Evolutionary conservation across 2,113 vertebrate species (phyloP).

Genomic region (Engraulis encrasicolus): DNA sequence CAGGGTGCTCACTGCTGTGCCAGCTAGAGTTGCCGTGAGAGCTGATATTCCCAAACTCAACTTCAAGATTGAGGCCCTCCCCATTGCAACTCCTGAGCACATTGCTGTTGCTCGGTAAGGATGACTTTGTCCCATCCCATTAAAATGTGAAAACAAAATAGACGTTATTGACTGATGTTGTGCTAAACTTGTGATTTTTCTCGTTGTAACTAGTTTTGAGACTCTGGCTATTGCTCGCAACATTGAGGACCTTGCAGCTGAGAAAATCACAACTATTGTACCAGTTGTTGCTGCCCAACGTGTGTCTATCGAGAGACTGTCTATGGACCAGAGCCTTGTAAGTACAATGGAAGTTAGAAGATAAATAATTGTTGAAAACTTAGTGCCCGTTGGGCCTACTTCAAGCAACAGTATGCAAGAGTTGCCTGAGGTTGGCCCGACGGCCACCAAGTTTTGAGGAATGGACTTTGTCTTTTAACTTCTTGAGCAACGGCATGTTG

Average conservation of each 20-base stretch:
- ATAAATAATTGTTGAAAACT: neutral
- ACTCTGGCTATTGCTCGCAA: slow-evolving; percentile 79
- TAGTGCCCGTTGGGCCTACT: too few species aligned
- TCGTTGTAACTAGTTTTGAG: slow-evolving; percentile 66
- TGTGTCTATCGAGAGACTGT: slow-evolving; percentile 61
- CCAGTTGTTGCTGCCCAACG: slow-evolving; percentile 42
- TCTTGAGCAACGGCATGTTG: too few species aligned
- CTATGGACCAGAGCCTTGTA: slow-evolving; percentile 45
- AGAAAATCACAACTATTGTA: slow-evolving; percentile 71
- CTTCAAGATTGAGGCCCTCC: slow-evolving; percentile 76
- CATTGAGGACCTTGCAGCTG: slow-evolving; percentile 64
- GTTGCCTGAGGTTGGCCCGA: too few species aligned
- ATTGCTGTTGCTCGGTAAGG: slow-evolving; percentile 71
- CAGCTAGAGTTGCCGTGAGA: slow-evolving; percentile 71
- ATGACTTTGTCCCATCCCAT: neutral
- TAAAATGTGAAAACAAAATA: neutral
- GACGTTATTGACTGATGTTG: neutral
- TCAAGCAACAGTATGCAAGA: too few species aligned
- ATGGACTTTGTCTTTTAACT: too few species aligned
- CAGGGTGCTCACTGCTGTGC: slow-evolving; percentile 60
- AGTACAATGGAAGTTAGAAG: slow-evolving; percentile 18
- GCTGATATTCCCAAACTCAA: slow-evolving; percentile 71
- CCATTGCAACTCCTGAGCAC: slow-evolving; percentile 68
- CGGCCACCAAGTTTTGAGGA: too few species aligned
- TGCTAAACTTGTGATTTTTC: neutral